phyloP scores from a whole-genome alignment of 1,140 invertebrate genomes.

The Cydia amplana region DNA sequence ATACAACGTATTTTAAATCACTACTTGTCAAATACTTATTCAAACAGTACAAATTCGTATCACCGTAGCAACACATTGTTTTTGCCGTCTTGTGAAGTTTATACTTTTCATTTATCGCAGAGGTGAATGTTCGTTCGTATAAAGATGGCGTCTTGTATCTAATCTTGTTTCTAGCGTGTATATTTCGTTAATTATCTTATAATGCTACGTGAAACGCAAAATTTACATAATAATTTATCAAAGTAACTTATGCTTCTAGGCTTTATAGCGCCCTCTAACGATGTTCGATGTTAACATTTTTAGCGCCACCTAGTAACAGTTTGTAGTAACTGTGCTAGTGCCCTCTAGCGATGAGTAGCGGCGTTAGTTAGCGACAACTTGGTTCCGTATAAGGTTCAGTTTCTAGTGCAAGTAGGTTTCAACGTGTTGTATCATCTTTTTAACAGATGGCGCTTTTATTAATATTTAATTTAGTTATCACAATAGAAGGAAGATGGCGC shows the following conservation, averaged over 20 bases:
- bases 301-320: slow-evolving; percentile 45
- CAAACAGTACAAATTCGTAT: not conserved
- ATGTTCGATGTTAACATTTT: not conserved
- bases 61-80: not conserved
- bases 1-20: too few relatives aligned
- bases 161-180: slow-evolving; percentile 10
- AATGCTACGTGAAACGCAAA: not conserved
- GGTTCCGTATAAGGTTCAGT: not conserved
- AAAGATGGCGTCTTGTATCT: slow-evolving; percentile 11
- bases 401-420: not conserved
- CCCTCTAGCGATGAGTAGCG: slow-evolving; percentile 35
- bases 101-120: not conserved
- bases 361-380: not conserved
- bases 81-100: not conserved
- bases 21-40: not conserved
- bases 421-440: not conserved
- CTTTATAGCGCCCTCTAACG: not conserved
- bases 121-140: slow-evolving; percentile 17
- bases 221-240: not conserved
- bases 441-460: slow-evolving; percentile 9
- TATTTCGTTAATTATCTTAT: not conserved
- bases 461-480: not conserved
- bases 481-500: not conserved
- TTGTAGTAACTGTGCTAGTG: slow-evolving; percentile 29
- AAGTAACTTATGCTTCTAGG: not conserved